Evolutionary conservation across 2,888 invertebrate species (phyloP), one percentile per base, ranked within the genome.

Genomic region (Limnephilus rhombicus): DNA sequence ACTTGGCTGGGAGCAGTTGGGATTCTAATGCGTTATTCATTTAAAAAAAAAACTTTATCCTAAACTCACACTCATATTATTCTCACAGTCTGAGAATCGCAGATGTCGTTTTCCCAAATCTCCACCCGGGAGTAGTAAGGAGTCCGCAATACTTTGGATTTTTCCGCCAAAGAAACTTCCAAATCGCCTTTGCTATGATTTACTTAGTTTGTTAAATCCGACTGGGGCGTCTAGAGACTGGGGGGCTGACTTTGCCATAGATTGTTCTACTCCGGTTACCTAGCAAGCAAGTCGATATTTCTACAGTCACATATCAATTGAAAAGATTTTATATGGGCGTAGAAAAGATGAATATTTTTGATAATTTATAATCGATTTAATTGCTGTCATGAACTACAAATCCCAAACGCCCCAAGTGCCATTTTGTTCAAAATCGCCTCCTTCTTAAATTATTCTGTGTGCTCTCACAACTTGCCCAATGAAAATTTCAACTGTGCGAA

Each of bases 111-210:
- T n/a, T 18, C 24, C 37, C 7, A 88, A 88, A 53, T 49, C 53
- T 88, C 68, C 11, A 31, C 31, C 53, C 34, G 13, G 29, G 24
- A 18, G 53, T 5, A 24, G 68, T n/a, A 82, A 82, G 15, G 34
- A 18, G 87, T 87, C 34, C 68, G 31, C 87, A 87, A 88, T 88
- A 37, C 68, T 15, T 85, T 34, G 88, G 88, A 88, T 88, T 88
- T 88, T 31, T 68, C 53, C 31, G 53, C 88, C 68, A 34, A 53
- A 31, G 68, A 88, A 88, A 88, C 31, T 88, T 88, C 37, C 88
- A 88, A 88, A 88, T 88, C 88, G 68, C 68, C 88, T 88, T 86
- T 88, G 15, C 68, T 68, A 88, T 88, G 88, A 88, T 88, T 88
- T 88, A 88, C 88, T 88, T 53, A 68, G 88, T 29, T 4, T 53